Evolutionary conservation across 2,113 vertebrate genomes (phyloP), one percentile per base, ranked within the genome.

Genomic region (Hypomesus transpacificus): DNA sequence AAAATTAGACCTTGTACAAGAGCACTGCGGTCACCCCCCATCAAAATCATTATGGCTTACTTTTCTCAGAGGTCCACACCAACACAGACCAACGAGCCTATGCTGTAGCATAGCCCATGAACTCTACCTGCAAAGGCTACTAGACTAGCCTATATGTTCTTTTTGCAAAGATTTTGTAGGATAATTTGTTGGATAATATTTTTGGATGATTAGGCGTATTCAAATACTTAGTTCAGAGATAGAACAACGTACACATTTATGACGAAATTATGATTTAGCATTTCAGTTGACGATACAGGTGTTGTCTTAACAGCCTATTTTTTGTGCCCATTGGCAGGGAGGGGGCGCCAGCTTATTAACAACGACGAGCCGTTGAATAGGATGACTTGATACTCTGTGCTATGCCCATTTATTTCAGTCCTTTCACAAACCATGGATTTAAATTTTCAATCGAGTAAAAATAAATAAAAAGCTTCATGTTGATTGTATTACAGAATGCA

Each of bases 1-100:
- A 91, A 89, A 91, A 91, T 88, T 89, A 90, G 87, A 86, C 86
- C 82, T 88, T 84, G 82, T 90, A 88, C 88, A 90, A 90, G 88
- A 89, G 89, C 86, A 68, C 82, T 71, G 84, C 85, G 86, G 82
- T 85, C 83, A 77, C 73, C 70, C 24, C 77, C 81, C 81, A 80
- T 85, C 88, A 86, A 83, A 80, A 89, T 89, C 86, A 87, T 89
- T 88, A 89, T 74, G 86, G 87, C 77, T 76, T 57, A 54, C 57
- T 89, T 88, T 87, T 82, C 85, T 88, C 83, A 57, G 82, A 87
- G 83, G 84, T 75, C 86, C 86, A 81, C 80, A 46, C 83, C 84
- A 82, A 14, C 80, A 78, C 80, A 85, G n/a, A 72, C 80, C 80
- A 82, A 81, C 82, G 67, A 54, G 74, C 76, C 71, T 53, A 16